Base-by-base conservation (phyloP, 2,113 vertebrate genomes). In the Oryzias celebensis region DNA sequence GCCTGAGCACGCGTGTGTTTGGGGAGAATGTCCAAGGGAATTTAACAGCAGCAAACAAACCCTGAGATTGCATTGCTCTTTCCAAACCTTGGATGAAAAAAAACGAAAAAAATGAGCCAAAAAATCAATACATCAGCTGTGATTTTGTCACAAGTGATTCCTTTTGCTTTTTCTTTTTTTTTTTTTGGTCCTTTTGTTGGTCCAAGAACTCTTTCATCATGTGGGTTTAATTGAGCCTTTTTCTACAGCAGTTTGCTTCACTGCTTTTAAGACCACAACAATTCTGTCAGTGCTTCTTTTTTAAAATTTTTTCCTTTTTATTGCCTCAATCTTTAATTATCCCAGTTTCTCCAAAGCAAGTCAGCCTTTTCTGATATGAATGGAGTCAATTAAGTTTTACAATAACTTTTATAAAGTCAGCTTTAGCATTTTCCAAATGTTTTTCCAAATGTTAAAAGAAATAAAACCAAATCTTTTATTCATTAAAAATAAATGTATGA, bases 41-140 rank as follows among this genome's bases (percentile, higher is more conserved):
- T 81, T 65, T 52, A 76, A 77, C 62, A 79, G 79, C 82, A 67
- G 63, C 85, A 78, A 80, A 66, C 71, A 87, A 79, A 88, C 77
- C 72, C 78, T 31, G 52, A 85, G 86, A 91, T 89, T 90, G 87
- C 85, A 83, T 77, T 73, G 82, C 85, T 81, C 81, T 75, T 82
- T 91, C 65, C 26, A 73, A 75, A 73, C 63, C 75, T 57, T 43
- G 55, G 44, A 79, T 77, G 71, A 80, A 83, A 86, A 84, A 83
- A 85, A 86, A 83, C 6, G 6, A 28, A 52, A 17, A 24, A 81
- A 85, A 77, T 5, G 64, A 68, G 62, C 58, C 1, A 55, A 66
- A 63, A 76, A 87, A 91, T 92, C 90, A 71, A 92, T 91, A 91
- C 85, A 91, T 90, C 84, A 87, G 63, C 74, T 82, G 77, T 88